phyloP scores from a whole-genome alignment of 2,888 invertebrate genomes.

The Euphydryas editha region DNA sequence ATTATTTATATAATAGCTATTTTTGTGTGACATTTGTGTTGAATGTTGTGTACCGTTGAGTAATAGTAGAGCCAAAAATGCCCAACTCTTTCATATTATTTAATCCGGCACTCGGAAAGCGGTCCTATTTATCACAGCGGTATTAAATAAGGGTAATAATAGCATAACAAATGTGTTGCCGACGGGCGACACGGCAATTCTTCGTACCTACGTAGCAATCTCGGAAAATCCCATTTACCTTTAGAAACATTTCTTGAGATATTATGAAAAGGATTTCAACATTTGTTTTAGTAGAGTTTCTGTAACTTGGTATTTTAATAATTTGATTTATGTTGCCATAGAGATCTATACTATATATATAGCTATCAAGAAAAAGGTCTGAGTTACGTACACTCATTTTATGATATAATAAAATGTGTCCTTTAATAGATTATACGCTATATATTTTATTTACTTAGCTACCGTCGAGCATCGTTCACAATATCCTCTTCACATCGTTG shows the following conservation, averaged over 20 bases:
- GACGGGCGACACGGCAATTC: conserved; percentile 55
- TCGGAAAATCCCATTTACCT: conserved; percentile 39
- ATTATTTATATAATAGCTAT: too few relatives aligned
- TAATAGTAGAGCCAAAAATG: conserved; percentile 19
- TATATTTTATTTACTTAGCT: conserved; percentile 24
- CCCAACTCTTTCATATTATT: conserved; percentile 38
- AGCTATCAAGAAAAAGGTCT: conserved; percentile 9
- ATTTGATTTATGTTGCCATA: conserved; percentile 18
- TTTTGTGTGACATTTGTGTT: not conserved
- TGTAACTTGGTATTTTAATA: conserved; percentile 25
- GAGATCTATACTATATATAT: not conserved
- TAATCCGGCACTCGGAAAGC: conserved; percentile 52
- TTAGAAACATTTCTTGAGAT: conserved; percentile 33
- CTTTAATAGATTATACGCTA: conserved; percentile 23
- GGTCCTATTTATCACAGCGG: conserved; percentile 65
- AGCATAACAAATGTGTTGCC: conserved; percentile 69
- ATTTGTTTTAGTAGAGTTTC: conserved; percentile 24
- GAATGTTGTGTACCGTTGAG: conserved; percentile 5
- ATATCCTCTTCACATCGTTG: conserved; percentile 38
- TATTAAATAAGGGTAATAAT: conserved; percentile 76
- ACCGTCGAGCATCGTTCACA: conserved; percentile 13
- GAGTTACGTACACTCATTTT: conserved; percentile 18
- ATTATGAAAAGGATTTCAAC: conserved; percentile 32
- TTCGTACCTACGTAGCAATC: conserved; percentile 41
- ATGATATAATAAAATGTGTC: conserved; percentile 25